Conservation (phyloP, 2,113 vertebrate genomes). For the Neogale vison region DNA sequence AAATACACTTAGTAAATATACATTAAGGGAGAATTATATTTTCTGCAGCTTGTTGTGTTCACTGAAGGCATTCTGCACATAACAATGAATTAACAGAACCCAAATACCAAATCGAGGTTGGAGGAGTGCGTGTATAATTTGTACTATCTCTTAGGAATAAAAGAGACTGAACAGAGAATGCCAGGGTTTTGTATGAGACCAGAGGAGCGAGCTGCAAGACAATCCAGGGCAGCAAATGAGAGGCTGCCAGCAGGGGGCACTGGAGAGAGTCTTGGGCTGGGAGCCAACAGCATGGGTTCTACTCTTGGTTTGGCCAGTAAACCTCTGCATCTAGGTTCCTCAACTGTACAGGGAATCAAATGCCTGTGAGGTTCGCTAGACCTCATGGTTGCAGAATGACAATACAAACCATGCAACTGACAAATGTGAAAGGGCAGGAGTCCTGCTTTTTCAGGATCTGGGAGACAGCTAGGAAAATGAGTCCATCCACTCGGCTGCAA, state of each 20-base stretch:
- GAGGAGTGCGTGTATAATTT: background rate
- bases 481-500: background rate
- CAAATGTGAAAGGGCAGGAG: background rate
- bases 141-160: slow-evolving; percentile 23
- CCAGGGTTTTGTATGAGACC: background rate
- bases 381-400: background rate
- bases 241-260: background rate
- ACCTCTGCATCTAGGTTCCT: background rate
- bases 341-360: background rate
- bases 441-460: background rate
- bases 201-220: background rate
- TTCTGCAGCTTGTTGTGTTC: slow-evolving; percentile 77
- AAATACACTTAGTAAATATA: slow-evolving; percentile 83
- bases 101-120: slow-evolving; percentile 49
- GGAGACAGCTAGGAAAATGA: background rate
- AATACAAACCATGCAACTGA: background rate
- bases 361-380: background rate
- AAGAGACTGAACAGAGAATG: background rate
- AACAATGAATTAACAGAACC: slow-evolving; percentile 71
- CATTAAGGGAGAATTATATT: slow-evolving; percentile 80
- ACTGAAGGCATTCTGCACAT: slow-evolving; percentile 66
- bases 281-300: background rate
- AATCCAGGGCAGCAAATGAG: background rate
- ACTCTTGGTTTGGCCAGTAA: background rate
- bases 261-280: background rate